These are phyloP conservation scores for Papilio protenor DNA, from an alignment of 2,888 invertebrate species.

Conservation along the genomic window DNA sequence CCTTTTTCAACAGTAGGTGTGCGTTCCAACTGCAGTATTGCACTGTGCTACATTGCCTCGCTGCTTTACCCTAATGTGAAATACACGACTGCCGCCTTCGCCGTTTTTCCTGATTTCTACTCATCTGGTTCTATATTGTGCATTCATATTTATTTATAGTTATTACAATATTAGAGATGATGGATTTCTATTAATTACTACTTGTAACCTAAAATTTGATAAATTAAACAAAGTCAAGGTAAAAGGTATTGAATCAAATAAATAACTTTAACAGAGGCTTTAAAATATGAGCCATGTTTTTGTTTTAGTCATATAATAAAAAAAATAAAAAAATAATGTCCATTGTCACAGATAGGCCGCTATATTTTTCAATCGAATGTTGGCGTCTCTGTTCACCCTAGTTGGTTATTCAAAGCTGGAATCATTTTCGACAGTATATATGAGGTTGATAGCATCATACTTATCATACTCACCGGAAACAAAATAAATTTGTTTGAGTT, in stretches of 20 bases:
- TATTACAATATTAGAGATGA: neutral
- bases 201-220: neutral
- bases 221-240: neutral
- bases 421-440: no score
- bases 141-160: neutral
- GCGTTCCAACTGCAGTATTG: neutral
- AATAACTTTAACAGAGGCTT: neutral
- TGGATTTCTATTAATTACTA: neutral
- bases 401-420: no score
- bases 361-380: no score
- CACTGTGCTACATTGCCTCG: neutral
- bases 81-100: conserved; percentile 16
- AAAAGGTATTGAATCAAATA: neutral
- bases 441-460: no score
- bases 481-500: no score
- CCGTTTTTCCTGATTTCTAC: conserved; percentile 21
- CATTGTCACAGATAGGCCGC: no score
- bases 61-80: neutral
- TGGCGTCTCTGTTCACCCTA: no score
- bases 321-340: no score
- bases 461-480: no score
- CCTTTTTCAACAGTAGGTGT: neutral
- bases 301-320: neutral
- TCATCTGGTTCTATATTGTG: neutral
- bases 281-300: neutral